Conservation (phyloP, 1,140 invertebrate genomes). For the Bombus impatiens region DNA sequence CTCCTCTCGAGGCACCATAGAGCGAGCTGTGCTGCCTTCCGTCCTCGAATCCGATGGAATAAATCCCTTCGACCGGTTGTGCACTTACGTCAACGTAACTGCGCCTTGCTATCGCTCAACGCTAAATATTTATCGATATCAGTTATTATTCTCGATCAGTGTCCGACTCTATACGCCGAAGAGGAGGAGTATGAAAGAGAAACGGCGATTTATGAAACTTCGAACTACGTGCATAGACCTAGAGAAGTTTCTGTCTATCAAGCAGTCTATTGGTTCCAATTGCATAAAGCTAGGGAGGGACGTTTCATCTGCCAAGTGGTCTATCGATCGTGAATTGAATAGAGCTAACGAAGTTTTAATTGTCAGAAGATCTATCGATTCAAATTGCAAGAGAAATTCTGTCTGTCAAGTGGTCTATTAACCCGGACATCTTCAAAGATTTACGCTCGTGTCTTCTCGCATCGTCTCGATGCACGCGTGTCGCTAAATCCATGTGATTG, state of each 20-base stretch:
- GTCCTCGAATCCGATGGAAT: conserved; percentile 54
- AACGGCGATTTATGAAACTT: background rate
- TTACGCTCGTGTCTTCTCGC: no score
- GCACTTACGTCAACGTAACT: background rate
- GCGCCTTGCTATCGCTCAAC: background rate
- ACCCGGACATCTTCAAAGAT: no score
- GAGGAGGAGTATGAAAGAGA: background rate
- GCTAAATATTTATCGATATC: conserved; percentile 12
- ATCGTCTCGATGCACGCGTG: no score
- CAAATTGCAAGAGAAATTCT: background rate
- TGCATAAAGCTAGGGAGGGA: background rate
- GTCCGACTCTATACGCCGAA: background rate
- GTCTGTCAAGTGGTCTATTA: background rate
- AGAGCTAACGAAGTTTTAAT: background rate
- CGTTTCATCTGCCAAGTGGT: background rate
- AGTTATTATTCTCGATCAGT: background rate
- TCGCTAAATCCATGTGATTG: no score
- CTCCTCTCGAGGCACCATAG: conserved; percentile 50
- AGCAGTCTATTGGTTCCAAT: background rate
- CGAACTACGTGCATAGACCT: background rate
- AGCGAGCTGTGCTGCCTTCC: conserved; percentile 46
- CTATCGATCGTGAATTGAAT: background rate
- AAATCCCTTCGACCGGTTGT: conserved; percentile 28
- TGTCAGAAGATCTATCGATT: background rate
- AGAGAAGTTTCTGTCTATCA: background rate